Conservation (phyloP, 2,888 invertebrate species). For the Leucophenga montana region DNA sequence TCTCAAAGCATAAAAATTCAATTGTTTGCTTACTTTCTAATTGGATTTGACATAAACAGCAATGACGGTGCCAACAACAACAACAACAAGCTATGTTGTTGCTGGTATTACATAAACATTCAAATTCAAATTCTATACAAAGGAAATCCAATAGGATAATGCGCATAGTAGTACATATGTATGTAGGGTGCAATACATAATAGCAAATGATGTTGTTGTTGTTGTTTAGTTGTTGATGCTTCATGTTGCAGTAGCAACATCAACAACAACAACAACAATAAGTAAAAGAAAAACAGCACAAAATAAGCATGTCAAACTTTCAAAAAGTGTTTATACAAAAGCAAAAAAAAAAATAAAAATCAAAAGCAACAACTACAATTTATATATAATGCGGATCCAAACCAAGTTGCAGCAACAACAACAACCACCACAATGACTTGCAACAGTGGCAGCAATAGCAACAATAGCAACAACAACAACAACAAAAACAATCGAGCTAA, state of each 20-base stretch:
- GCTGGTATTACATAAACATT: slow-evolving; percentile 7
- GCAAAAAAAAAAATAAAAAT: slow-evolving; percentile 1
- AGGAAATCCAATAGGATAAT: too few species aligned
- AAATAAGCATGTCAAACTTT: slow-evolving; percentile 25
- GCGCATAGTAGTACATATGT: not conserved
- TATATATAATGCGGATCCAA: slow-evolving; percentile 16
- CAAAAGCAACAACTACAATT: too few species aligned
- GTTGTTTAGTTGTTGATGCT: not conserved
- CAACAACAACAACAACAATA: slow-evolving; percentile 1
- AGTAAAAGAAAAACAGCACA: not conserved
- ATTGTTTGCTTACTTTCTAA: slow-evolving; percentile 17
- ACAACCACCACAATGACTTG: slow-evolving; percentile 14
- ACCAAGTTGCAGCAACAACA: not conserved
- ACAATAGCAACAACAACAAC: not conserved
- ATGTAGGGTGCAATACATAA: not conserved
- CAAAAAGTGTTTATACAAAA: slow-evolving; percentile 2
- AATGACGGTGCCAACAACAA: not conserved
- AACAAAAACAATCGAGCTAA: too few species aligned
- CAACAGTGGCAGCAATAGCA: slow-evolving; percentile 7
- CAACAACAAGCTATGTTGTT: slow-evolving; percentile 1
- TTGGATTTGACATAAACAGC: slow-evolving; percentile 16
- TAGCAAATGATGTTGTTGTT: slow-evolving; percentile 12
- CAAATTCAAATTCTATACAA: too few species aligned
- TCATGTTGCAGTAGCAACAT: slow-evolving; percentile 6
- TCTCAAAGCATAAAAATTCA: not conserved